Conservation (phyloP, 2,797 vertebrate genomes). For the Lindbergichthys nudifrons region DNA sequence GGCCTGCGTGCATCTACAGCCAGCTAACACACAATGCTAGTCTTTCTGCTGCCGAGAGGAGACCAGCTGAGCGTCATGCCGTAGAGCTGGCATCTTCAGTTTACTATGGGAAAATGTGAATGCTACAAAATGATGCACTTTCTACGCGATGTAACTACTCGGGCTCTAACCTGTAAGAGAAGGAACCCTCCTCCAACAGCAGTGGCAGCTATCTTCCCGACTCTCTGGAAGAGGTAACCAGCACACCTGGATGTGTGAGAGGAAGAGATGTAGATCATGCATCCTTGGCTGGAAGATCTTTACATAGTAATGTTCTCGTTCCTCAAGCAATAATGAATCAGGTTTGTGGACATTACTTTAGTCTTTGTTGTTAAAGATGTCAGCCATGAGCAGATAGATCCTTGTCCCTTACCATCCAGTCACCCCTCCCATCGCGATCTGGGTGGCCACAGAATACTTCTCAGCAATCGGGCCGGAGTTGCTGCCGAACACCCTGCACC, state of each 20-base stretch:
- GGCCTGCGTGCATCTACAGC: slow-evolving; percentile 16
- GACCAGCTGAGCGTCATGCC: slow-evolving; percentile 30
- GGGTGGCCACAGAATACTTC: slow-evolving; percentile 97
- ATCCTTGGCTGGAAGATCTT: neutral
- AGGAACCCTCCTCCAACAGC: slow-evolving; percentile 98
- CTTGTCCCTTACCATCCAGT: slow-evolving; percentile 90
- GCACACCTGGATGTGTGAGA: slow-evolving; percentile 89
- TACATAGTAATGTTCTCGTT: no score
- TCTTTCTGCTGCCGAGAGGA: slow-evolving; percentile 27
- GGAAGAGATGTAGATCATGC: neutral
- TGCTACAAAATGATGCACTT: neutral
- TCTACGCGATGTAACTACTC: neutral
- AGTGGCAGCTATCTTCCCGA: slow-evolving; percentile 97
- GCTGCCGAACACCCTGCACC: slow-evolving; percentile 94
- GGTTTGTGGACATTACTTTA: neutral
- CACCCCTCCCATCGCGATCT: slow-evolving; percentile 96
- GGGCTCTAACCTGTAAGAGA: slow-evolving; percentile 90
- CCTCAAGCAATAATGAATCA: no score
- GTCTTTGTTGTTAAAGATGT: neutral
- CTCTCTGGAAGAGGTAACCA: slow-evolving; percentile 98
- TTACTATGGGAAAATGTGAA: neutral
- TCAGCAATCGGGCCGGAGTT: slow-evolving; percentile 96
- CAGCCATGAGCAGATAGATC: neutral
- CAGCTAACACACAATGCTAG: slow-evolving; percentile 33
- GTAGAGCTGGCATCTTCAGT: slow-evolving; percentile 22